Base-by-base conservation (phyloP, 2,888 invertebrate genomes). In the Ophioninae sp. region DNA sequence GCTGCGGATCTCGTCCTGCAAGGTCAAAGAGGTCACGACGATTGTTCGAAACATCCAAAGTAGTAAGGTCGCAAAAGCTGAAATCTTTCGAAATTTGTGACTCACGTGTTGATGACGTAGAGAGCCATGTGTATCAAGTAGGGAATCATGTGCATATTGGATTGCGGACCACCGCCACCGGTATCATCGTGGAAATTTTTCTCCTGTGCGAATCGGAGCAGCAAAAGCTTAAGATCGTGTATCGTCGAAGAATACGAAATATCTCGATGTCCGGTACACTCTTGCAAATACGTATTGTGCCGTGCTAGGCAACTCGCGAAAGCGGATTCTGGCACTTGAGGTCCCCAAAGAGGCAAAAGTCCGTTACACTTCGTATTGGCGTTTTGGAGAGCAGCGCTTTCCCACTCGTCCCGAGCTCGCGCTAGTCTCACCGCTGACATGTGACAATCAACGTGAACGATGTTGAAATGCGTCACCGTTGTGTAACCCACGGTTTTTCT, bases 281-380 rank as follows among this genome's bases (percentile, higher is more conserved):
- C 95, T 93, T 96, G 94, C 88, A 98, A 93, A 90, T 98, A 98
- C 0, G 97, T 97, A 89, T 97, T 97, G 93, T 97, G 99, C 82
- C 98, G 95, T 0, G 98, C 98, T 85, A 99, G 95, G 89, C 98
- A 98, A 88, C 97, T 97, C 0, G 98, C 98, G 93, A 98, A 99
- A 0, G 97, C 97, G 0, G 98, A 97, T 92, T 98, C 98, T 0
- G 97, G 96, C 7, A 98, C 98, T 89, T 97, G 96, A 7, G 99
- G 98, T 0, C 99, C 99, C 98, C 99, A 99, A 69, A 99, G 94
- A 0, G 99, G 99, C 87, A 99, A 94, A 85, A 99, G 93, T 0
- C 99, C 99, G 93, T 99, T 99, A 93, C 99, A 99, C 87, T 97
- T 97, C 0, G 99, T 99, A 91, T 99, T 99, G 0, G 99, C 99